Base-by-base conservation (phyloP, 2,888 invertebrate genomes). In the Dryobota labecula region DNA sequence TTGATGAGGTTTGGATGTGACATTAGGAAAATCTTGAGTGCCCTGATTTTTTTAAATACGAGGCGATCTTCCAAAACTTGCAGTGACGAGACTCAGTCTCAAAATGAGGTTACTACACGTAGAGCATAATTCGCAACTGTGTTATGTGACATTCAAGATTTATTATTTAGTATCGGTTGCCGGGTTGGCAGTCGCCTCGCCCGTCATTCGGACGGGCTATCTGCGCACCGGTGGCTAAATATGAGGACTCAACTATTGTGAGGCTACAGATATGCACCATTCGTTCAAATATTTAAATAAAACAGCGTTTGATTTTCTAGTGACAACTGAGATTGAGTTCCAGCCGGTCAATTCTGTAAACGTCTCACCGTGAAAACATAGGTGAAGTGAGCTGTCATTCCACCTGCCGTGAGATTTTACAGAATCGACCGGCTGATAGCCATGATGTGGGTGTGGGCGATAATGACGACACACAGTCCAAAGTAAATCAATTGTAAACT, bases 141-240 rank as follows among this genome's bases (percentile, higher is more conserved):
- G 60, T 73, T 73, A 76, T 73, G 71, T 74, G 78, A 75, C 76
- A 72, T 64, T 68, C 54, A 71, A 86, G 84, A 89, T 89, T 88
- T 87, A 88, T 87, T 82, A 85, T 74, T 72, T 81, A 78, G 75
- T 83, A 84, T 81, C 78, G 80, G 78, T 82, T 86, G 82, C 76
- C 84, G 84, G 79, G 76, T 86, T 86, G 88, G 87, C 88, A 89
- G 84, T 78, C 82, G 79, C 61, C 57, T 47, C 75, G 86, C 76
- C 82, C 82, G 76, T 82, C 73, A 69, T 47, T 76, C 70, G 65
- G 75, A 53, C 73, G 71, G 73, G 66, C 78, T 85, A 81, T 77
- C 83, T 81, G 79, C 72, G 69, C 60, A 64, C 78, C 79, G 73
- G 76, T 80, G 70, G 83, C 84, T 87, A 84, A 85, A 85, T 85